Conservation (phyloP, 1,140 invertebrate species). For the Octopus sinensis region DNA sequence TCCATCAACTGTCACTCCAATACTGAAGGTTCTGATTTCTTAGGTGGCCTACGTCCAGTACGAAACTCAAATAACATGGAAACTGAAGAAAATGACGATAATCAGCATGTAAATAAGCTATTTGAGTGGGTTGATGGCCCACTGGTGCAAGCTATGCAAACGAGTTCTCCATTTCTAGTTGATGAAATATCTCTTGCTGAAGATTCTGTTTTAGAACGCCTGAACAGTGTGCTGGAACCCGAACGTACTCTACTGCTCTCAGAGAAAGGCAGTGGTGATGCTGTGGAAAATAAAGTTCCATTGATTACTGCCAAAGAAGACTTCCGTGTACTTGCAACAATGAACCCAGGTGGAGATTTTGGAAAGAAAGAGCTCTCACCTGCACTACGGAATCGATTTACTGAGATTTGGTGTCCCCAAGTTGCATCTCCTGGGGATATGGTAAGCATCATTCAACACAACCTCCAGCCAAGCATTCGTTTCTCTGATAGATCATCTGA, state of each 20-base stretch:
- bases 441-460: constrained; percentile 75
- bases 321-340: constrained; percentile 94
- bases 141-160: constrained; percentile 84
- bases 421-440: constrained; percentile 71
- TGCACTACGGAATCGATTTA: constrained; percentile 94
- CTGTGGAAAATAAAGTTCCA: constrained; percentile 39
- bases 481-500: constrained; percentile 53
- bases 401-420: constrained; percentile 95
- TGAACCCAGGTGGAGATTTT: constrained; percentile 99
- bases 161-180: constrained; percentile 84
- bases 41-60: constrained; percentile 90
- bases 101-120: constrained; percentile 60
- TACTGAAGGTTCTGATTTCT: constrained; percentile 95
- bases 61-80: constrained; percentile 55
- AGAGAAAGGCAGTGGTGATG: constrained; percentile 67
- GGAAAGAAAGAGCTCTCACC: constrained; percentile 99
- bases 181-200: constrained; percentile 99
- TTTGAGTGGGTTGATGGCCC: constrained; percentile 99
- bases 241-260: constrained; percentile 86
- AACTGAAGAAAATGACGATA: constrained; percentile 25
- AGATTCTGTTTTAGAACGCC: constrained; percentile 94
- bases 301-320: constrained; percentile 66
- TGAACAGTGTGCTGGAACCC: constrained; percentile 95
- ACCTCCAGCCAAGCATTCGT: constrained; percentile 63
- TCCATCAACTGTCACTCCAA: constrained; percentile 98